phyloP scores from a whole-genome alignment of 2,113 vertebrate genomes.

The Xyrauchen texanus region DNA sequence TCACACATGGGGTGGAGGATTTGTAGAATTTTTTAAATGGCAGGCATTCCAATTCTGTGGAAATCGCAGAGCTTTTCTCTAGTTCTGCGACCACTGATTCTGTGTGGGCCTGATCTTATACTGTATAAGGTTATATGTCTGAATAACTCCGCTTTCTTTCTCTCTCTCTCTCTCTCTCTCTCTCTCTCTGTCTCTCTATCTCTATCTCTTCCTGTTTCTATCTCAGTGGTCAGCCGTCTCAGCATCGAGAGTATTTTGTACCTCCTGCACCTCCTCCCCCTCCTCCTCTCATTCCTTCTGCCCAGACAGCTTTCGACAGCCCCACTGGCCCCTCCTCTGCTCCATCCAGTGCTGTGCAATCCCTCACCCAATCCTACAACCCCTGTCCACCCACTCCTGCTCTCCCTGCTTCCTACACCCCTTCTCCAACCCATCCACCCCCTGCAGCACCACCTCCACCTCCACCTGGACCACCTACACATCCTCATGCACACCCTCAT shows the following conservation, averaged over 20 bases:
- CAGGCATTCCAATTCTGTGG: too few relatives aligned
- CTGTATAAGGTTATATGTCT: not conserved
- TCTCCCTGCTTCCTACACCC: conserved; percentile 69
- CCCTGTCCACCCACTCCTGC: conserved; percentile 78
- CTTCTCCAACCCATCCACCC: conserved; percentile 73
- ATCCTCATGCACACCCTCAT: conserved; percentile 61
- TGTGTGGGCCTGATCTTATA: too few relatives aligned
- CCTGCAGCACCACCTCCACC: conserved; percentile 67
- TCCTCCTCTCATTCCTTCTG: conserved; percentile 83
- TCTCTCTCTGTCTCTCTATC: too few relatives aligned
- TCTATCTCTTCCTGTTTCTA: not conserved
- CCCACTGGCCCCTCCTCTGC: conserved; percentile 64
- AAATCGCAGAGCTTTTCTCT: too few relatives aligned
- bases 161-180: not conserved
- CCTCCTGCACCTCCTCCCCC: conserved; percentile 84
- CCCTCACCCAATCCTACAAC: conserved; percentile 66
- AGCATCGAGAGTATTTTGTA: conserved; percentile 84
- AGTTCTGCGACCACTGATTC: too few relatives aligned
- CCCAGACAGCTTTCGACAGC: conserved; percentile 86
- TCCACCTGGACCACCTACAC: conserved; percentile 53
- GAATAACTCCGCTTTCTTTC: too few relatives aligned
- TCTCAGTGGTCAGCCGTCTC: conserved; percentile 73
- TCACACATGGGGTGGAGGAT: too few relatives aligned
- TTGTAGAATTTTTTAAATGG: too few relatives aligned
- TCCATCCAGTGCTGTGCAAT: conserved; percentile 62